phyloP scores from a whole-genome alignment of 1,140 invertebrate species.

The Rhyzopertha dominica region DNA sequence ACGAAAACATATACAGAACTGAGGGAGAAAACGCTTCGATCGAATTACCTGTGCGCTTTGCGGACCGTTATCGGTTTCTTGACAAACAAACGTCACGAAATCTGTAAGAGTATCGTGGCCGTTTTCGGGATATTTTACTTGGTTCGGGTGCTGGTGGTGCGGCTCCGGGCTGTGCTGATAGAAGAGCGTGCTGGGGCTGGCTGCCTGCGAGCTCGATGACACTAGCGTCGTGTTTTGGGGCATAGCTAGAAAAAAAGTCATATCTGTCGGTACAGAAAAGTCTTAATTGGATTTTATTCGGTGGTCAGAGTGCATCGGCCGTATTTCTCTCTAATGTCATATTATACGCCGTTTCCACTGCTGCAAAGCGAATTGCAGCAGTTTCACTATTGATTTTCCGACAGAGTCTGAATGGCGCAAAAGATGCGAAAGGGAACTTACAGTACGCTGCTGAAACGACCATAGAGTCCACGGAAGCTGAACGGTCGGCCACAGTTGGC shows the following conservation, averaged over 20 bases:
- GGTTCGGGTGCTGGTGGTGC: conserved; percentile 39
- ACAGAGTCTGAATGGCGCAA: conserved; percentile 7
- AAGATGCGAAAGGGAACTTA: conserved; percentile 44
- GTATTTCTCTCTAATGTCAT: no score
- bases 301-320: no score
- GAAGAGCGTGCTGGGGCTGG: conserved; percentile 48
- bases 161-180: conserved; percentile 50
- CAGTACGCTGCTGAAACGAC: conserved; percentile 58
- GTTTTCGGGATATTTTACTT: conserved; percentile 75
- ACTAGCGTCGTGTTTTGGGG: conserved; percentile 44
- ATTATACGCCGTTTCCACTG: not conserved
- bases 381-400: not conserved
- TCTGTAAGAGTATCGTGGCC: conserved; percentile 87
- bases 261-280: not conserved
- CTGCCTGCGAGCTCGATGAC: conserved; percentile 45
- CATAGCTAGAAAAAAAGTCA: conserved; percentile 38
- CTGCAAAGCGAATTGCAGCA: not conserved
- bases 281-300: no score
- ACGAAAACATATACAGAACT: conserved; percentile 4
- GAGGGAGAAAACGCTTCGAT: not conserved
- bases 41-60: conserved; percentile 68
- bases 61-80: conserved; percentile 81
- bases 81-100: conserved; percentile 94
- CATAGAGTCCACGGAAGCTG: conserved; percentile 49
- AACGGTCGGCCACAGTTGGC: conserved; percentile 47